Evolutionary conservation across 2,888 invertebrate genomes (phyloP).

Genomic region (Papilio gigon): DNA sequence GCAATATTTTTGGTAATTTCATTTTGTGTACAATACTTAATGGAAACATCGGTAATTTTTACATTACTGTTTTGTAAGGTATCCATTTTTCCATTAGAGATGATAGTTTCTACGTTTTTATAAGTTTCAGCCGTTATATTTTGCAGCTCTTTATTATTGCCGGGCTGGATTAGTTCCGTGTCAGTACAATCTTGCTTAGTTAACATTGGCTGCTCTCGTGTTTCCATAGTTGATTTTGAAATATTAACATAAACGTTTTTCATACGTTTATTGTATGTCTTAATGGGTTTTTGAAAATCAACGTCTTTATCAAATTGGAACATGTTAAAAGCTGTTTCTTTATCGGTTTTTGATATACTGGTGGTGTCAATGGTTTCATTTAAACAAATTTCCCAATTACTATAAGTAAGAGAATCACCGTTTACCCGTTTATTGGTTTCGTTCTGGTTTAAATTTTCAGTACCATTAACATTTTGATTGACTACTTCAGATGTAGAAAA

Average conservation of each 20-base stretch:
- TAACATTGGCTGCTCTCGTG: neutral
- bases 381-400: neutral
- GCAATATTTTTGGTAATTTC: neutral
- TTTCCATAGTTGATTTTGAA: neutral
- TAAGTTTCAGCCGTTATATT: neutral
- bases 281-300: neutral
- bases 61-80: neutral
- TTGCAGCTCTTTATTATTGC: neutral
- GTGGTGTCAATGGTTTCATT: neutral
- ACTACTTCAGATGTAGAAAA: neutral
- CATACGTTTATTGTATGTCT: neutral
- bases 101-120: neutral
- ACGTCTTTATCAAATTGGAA: neutral
- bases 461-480: neutral
- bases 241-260: neutral
- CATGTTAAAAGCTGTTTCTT: neutral
- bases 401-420: neutral
- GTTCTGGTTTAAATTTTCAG: neutral
- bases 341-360: neutral
- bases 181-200: neutral
- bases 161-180: neutral
- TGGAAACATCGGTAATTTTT: neutral
- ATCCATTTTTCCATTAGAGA: neutral
- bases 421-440: neutral
- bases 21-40: neutral